Evolutionary conservation across 1,140 invertebrate genomes (phyloP), one percentile per base, ranked within the genome.

Genomic region (Leptoteleia sp.): DNA sequence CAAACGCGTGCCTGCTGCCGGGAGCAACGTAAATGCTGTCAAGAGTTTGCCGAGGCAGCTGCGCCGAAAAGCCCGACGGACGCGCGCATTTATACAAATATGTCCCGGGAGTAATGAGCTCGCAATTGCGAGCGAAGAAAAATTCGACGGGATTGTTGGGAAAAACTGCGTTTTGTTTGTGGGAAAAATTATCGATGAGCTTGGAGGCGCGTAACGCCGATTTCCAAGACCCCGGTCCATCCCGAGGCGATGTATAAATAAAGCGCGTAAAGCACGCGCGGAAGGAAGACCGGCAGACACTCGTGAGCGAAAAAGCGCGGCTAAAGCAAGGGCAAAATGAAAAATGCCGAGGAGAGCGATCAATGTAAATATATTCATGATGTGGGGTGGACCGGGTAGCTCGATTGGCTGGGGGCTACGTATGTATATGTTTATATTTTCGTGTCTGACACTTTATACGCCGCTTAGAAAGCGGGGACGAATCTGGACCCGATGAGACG

Each of bases 301-400:
- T 57, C 29, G 57, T 61, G 64, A 52, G 75, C 67, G 79, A 65
- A 76, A n/a, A n/a, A 61, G 47, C 38, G 68, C 70, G 82, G 52
- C 82, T 82, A 79, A 84, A 78, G 71, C 81, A 75, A 78, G 78
- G 81, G 79, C 84, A 87, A 88, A 77, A 89, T 89, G 88, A 89
- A 89, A 89, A 89, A 89, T 89, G 85, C 83, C 83, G 85, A 88
- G 83, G 84, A 84, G 82, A 82, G 82, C 87, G 86, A 89, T 89
- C 87, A 89, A 89, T 89, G 88, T 89, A 89, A 89, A 89, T 89
- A 89, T 89, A 89, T 89, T 89, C 88, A 89, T 89, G 88, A 89
- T 83, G 79, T 89, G 84, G 88, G 88, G 87, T 86, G 82, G 83
- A 65, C 55, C 59, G 61, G 83, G 29, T 22, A 38, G 29, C n/a